Evolutionary conservation across 2,113 vertebrate genomes (phyloP).

Genomic region (Hymenochirus boettgeri): DNA sequence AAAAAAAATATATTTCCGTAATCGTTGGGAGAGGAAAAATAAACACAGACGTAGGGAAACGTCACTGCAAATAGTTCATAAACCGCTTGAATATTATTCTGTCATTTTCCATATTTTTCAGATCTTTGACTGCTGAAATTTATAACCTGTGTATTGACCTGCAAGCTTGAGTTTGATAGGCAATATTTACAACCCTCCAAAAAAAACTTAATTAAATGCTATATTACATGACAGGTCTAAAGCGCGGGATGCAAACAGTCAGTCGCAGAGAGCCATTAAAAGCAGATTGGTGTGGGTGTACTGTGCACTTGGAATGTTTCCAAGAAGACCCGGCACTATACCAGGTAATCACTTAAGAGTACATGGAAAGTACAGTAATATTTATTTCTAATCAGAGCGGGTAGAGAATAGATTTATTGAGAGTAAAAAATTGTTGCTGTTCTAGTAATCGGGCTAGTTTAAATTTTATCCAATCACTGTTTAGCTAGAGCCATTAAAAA

Average conservation of each 20-base stretch:
- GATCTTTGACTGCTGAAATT: not conserved
- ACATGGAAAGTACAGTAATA: too few relatives aligned
- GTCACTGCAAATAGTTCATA: not conserved
- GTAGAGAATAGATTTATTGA: too few relatives aligned
- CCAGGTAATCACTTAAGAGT: not conserved
- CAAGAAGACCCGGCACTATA: constrained; percentile 45
- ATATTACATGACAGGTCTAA: not conserved
- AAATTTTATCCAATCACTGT: too few relatives aligned
- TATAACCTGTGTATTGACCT: not conserved
- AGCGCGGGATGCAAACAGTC: not conserved
- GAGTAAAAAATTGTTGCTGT: too few relatives aligned
- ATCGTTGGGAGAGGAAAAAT: not conserved
- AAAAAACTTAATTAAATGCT: not conserved
- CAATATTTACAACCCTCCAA: not conserved
- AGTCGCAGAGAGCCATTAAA: constrained; percentile 22
- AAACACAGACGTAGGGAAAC: not conserved
- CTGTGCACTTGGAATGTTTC: constrained; percentile 42
- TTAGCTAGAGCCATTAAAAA: too few relatives aligned
- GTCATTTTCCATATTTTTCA: not conserved
- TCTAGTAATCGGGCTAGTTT: too few relatives aligned
- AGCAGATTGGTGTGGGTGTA: constrained; percentile 43
- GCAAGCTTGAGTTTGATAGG: not conserved
- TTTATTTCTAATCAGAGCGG: too few relatives aligned
- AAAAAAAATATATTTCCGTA: not conserved
- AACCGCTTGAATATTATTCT: not conserved